These are phyloP conservation scores for Antechinus stuartii DNA, from an alignment of 2,113 vertebrate genomes.

Conservation along the genomic window DNA sequence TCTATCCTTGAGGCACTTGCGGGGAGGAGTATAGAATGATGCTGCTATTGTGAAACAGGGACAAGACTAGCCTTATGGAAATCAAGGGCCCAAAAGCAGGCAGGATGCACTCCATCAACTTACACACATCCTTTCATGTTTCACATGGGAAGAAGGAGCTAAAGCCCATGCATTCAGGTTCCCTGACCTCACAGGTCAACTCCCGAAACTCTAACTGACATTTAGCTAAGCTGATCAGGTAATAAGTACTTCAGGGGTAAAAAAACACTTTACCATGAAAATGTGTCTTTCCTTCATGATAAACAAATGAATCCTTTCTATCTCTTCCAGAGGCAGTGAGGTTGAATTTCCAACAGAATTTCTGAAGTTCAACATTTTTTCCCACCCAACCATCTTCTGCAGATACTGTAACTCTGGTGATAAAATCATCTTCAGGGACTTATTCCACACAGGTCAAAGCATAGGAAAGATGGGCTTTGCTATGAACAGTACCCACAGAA, in stretches of 20 bases:
- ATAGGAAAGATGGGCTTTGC: neutral
- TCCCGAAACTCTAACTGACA: neutral
- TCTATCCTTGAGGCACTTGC: neutral
- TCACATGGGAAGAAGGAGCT: neutral
- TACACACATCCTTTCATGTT: neutral
- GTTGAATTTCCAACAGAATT: neutral
- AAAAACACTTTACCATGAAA: neutral
- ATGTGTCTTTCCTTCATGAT: neutral
- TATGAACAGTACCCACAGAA: neutral
- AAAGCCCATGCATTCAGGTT: neutral
- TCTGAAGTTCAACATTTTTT: neutral
- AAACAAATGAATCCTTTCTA: neutral
- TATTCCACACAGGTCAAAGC: neutral
- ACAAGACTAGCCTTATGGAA: neutral
- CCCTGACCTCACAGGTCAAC: neutral
- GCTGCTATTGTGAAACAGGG: neutral
- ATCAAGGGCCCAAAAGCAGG: neutral
- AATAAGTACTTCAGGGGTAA: neutral
- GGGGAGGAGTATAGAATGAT: neutral
- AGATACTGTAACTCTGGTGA: neutral
- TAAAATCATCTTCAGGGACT: neutral
- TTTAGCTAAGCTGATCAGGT: neutral
- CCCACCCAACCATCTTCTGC: neutral
- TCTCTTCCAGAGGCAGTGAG: neutral
- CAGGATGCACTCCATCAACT: neutral